Evolutionary conservation across 2,797 vertebrate species (phyloP).

Genomic region (Lates japonicus): DNA sequence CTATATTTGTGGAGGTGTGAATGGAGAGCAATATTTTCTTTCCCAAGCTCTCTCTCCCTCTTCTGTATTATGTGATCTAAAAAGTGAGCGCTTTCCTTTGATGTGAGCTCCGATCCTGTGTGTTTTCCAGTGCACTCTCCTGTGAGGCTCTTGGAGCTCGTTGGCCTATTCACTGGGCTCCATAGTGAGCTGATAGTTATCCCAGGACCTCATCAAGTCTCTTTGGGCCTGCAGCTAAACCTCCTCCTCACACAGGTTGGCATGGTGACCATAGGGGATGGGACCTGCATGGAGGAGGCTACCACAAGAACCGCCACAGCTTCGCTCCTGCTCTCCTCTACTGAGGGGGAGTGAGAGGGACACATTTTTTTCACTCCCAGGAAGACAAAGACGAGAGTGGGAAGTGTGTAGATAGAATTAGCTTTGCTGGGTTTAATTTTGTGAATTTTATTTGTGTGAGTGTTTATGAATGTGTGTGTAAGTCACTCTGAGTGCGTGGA

Average conservation of each 20-base stretch:
- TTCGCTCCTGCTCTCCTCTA: conserved; percentile 26
- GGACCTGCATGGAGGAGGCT: conserved; percentile 63
- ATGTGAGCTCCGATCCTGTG: conserved; percentile 65
- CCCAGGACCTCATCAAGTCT: conserved; percentile 78
- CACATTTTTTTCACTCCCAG: background rate
- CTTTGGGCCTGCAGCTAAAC: conserved; percentile 63
- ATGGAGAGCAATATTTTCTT: conserved; percentile 61
- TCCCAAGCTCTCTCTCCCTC: conserved; percentile 37
- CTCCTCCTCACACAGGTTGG: conserved; percentile 75
- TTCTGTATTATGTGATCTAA: conserved; percentile 59
- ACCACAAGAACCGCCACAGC: conserved; percentile 47
- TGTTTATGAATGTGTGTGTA: conserved; percentile 13
- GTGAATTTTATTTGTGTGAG: conserved; percentile 1
- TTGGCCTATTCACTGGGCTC: conserved; percentile 71
- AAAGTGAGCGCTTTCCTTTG: conserved; percentile 68
- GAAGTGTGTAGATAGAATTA: conserved; percentile 41
- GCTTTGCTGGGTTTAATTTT: background rate
- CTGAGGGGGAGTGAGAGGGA: conserved; percentile 32
- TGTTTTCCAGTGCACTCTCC: conserved; percentile 65
- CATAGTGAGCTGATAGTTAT: conserved; percentile 84
- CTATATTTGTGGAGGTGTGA: conserved; percentile 78
- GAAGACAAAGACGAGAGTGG: conserved; percentile 37
- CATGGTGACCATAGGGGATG: conserved; percentile 75
- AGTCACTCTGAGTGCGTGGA: conserved; percentile 6
- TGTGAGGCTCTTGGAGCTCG: conserved; percentile 60